Evolutionary conservation across 2,113 vertebrate species (phyloP).

Genomic region (Illadopsis cleaveri): DNA sequence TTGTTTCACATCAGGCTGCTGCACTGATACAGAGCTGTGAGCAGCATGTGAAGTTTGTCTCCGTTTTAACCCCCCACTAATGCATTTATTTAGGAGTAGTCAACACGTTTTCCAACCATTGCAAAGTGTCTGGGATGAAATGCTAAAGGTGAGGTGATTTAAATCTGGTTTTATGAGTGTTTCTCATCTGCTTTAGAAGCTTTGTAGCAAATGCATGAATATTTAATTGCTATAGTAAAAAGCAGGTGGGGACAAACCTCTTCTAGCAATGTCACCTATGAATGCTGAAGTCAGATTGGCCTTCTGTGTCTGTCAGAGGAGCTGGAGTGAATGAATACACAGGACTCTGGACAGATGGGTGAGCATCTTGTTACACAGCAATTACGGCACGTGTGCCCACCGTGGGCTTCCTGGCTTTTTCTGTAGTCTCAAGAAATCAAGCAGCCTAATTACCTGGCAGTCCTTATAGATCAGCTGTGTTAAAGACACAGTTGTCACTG

Average conservation of each 20-base stretch:
- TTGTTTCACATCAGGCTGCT: background rate
- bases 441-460: background rate
- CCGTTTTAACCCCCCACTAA: accelerated
- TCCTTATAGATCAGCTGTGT: background rate
- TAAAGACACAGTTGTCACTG: background rate
- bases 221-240: background rate
- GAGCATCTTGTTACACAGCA: background rate
- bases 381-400: accelerated
- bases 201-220: background rate
- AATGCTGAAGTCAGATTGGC: background rate
- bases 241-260: background rate
- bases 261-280: background rate
- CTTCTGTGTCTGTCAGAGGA: background rate
- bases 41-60: background rate
- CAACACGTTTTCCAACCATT: background rate
- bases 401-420: background rate
- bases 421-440: background rate
- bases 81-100: background rate
- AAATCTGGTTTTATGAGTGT: background rate
- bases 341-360: background rate
- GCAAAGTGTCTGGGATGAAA: background rate
- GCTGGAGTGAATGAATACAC: background rate
- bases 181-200: background rate
- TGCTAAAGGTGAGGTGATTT: background rate
- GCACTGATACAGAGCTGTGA: background rate